Percentiles rank a stretch among this genome's conserved stretches.
phyloP scores from a whole-genome alignment of 2,888 invertebrate species.

The Epinotia nisella region DNA sequence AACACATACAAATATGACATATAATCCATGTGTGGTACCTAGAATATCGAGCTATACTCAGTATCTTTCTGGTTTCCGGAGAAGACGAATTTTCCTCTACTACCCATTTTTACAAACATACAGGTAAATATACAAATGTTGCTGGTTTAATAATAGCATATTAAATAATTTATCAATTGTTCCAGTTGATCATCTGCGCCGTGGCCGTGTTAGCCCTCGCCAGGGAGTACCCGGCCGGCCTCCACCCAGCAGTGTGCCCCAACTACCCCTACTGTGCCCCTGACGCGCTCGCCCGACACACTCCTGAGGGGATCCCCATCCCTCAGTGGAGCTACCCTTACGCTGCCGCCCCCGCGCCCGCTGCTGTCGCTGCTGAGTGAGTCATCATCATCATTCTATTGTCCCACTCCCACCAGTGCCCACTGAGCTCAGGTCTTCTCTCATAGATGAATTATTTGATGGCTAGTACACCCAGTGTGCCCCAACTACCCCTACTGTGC shows the following conservation, averaged over 20 bases:
- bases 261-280: conserved; percentile 84
- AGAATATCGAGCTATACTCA: too few species aligned
- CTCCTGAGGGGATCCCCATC: conserved; percentile 75
- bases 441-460: not conserved
- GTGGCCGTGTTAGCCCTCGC: conserved; percentile 75
- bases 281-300: conserved; percentile 73
- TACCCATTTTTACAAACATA: too few species aligned
- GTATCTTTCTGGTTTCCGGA: too few species aligned
- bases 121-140: too few species aligned
- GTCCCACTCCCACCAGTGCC: too few species aligned
- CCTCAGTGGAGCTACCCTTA: conserved; percentile 72
- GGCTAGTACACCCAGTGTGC: not conserved
- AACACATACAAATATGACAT: too few species aligned
- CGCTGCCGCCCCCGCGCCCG: conserved; percentile 60
- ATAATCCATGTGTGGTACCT: too few species aligned
- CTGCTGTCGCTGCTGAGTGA: conserved; percentile 62
- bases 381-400: too few species aligned
- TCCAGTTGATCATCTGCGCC: conserved; percentile 73
- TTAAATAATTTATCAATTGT: not conserved
- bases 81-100: too few species aligned
- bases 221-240: conserved; percentile 83
- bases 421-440: too few species aligned
- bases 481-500: not conserved
- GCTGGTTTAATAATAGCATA: too few species aligned
- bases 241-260: conserved; percentile 85